These are phyloP conservation scores for Nycticryphes semicollaris DNA, from an alignment of 2,113 vertebrate species.

Conservation along the genomic window DNA sequence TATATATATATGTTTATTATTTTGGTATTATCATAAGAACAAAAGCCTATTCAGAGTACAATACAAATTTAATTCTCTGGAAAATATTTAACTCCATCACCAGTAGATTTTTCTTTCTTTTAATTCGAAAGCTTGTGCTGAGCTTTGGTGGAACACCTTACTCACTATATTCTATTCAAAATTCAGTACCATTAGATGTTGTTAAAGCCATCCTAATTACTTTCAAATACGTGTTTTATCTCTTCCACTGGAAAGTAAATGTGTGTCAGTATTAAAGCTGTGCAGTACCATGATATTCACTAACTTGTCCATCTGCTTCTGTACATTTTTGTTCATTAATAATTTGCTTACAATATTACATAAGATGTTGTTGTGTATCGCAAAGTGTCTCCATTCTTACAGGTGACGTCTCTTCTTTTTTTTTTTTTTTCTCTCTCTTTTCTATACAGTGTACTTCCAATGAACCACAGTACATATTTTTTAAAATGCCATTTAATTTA, in stretches of 20 bases:
- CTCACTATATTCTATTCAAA: slow-evolving; percentile 37
- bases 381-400: slow-evolving; percentile 67
- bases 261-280: slow-evolving; percentile 77
- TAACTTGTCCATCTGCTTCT: slow-evolving; percentile 73
- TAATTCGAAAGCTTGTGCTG: slow-evolving; percentile 47
- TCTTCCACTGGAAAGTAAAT: slow-evolving; percentile 73
- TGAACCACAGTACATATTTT: slow-evolving; percentile 74
- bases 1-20: not conserved
- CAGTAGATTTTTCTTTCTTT: not conserved
- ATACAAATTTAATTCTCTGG: slow-evolving; percentile 26
- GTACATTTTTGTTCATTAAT: slow-evolving; percentile 70
- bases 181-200: slow-evolving; percentile 40
- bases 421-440: slow-evolving; percentile 51
- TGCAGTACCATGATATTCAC: slow-evolving; percentile 72
- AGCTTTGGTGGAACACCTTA: slow-evolving; percentile 73
- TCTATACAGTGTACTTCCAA: slow-evolving; percentile 71
- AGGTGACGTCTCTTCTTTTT: slow-evolving; percentile 64
- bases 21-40: not conserved
- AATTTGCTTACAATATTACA: slow-evolving; percentile 71
- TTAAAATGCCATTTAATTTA: slow-evolving; percentile 69
- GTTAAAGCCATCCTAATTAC: slow-evolving; percentile 48
- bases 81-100: slow-evolving; percentile 29
- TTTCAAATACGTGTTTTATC: slow-evolving; percentile 67
- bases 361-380: slow-evolving; percentile 63
- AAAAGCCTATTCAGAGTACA: not conserved